Conservation (phyloP, 2,888 invertebrate genomes). For the Drosophila fungiperda region DNA sequence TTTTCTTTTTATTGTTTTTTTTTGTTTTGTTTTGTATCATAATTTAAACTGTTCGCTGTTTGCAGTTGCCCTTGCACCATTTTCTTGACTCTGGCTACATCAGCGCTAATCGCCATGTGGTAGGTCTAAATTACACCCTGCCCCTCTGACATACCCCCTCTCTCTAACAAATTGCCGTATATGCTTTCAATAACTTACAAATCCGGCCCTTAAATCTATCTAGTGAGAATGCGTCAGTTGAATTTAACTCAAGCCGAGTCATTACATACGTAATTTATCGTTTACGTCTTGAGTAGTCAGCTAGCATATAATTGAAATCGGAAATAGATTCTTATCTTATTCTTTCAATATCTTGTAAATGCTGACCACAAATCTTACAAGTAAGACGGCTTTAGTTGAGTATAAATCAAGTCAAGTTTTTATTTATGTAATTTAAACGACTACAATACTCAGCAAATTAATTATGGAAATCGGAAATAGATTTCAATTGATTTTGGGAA, state of each 20-base stretch:
- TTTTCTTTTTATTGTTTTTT: constrained; percentile 24
- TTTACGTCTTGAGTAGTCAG: not conserved
- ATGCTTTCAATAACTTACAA: not conserved
- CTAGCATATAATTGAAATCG: not conserved
- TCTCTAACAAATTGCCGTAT: not conserved
- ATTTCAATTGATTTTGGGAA: not conserved
- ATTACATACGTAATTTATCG: no score
- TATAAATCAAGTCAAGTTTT: not conserved
- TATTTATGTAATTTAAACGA: no score
- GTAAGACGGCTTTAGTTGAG: not conserved
- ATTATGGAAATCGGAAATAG: not conserved
- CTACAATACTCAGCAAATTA: not conserved
- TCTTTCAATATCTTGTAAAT: not conserved
- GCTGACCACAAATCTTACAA: not conserved
- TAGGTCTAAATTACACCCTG: constrained; percentile 46
- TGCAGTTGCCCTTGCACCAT: constrained; percentile 30
- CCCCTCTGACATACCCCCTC: constrained; percentile 19
- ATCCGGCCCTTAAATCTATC: not conserved
- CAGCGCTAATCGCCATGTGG: constrained; percentile 56
- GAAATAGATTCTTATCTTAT: not conserved
- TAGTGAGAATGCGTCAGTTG: not conserved
- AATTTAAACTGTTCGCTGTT: constrained; percentile 31
- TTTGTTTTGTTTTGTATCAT: constrained; percentile 30
- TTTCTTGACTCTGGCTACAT: constrained; percentile 39
- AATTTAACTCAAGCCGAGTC: not conserved